Evolutionary conservation across 2,113 vertebrate genomes (phyloP).

Genomic region (Hippocampus barbouri): DNA sequence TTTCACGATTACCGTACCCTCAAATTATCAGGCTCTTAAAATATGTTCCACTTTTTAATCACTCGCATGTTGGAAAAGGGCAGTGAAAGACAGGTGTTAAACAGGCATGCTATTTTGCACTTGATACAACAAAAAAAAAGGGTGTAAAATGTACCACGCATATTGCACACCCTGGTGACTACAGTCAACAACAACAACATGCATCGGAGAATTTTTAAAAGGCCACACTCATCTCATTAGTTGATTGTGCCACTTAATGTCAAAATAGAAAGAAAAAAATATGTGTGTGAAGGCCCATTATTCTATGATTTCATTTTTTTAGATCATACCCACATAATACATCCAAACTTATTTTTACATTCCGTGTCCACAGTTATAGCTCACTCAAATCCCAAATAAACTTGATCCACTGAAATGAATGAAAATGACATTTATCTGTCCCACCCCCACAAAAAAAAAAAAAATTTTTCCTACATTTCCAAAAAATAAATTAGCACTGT

Average conservation of each 20-base stretch:
- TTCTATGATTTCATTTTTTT: no score
- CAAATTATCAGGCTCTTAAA: slow-evolving; percentile 58
- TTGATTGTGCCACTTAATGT: not conserved
- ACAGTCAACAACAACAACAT: slow-evolving; percentile 14
- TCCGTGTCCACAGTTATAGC: no score
- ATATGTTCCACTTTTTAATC: slow-evolving; percentile 43
- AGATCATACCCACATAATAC: no score
- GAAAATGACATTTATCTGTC: no score
- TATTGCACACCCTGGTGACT: slow-evolving; percentile 18
- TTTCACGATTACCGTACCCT: slow-evolving; percentile 49
- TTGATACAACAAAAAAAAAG: slow-evolving; percentile 25
- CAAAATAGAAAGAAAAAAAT: no score
- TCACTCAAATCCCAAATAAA: no score
- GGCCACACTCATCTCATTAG: slow-evolving; percentile 10
- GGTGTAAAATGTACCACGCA: slow-evolving; percentile 16
- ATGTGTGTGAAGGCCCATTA: no score
- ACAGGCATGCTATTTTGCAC: slow-evolving; percentile 28
- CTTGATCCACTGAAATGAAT: no score
- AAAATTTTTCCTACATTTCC: no score
- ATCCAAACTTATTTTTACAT: no score
- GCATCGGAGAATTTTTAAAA: not conserved
- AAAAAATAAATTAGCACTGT: no score
- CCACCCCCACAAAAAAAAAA: no score
- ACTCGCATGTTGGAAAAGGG: slow-evolving; percentile 4
- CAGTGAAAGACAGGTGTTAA: slow-evolving; percentile 29